phyloP scores from a whole-genome alignment of 2,797 vertebrate species.

The Cuculus canorus region DNA sequence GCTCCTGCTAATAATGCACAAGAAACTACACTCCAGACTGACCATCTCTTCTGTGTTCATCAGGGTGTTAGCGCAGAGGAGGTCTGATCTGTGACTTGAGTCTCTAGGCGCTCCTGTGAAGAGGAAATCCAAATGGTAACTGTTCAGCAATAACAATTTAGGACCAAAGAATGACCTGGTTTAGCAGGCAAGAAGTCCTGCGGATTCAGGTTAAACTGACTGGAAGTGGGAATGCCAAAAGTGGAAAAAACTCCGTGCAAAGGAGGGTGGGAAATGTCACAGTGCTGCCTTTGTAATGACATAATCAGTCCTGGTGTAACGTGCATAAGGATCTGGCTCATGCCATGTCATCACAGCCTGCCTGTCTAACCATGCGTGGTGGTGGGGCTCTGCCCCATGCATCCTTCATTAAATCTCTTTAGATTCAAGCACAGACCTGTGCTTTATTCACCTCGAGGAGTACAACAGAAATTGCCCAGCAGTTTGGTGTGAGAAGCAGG shows the following conservation, averaged over 20 bases:
- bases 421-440: not conserved
- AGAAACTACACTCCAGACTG: not conserved
- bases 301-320: not conserved
- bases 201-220: not conserved
- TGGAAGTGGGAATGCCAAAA: not conserved
- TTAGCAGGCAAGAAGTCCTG: not conserved
- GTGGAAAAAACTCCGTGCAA: not conserved
- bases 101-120: not conserved
- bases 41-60: not conserved
- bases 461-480: not conserved
- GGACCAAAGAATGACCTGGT: not conserved
- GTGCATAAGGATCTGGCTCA: not conserved
- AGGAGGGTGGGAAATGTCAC: not conserved
- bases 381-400: not conserved
- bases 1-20: not conserved
- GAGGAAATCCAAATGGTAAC: not conserved
- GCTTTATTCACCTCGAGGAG: not conserved
- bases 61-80: not conserved
- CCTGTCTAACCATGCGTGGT: accelerated
- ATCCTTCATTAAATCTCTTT: not conserved
- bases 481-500: not conserved
- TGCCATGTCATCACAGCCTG: not conserved
- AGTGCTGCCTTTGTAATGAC: not conserved
- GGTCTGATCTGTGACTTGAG: not conserved
- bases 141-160: not conserved